Conservation (phyloP, 2,797 vertebrate genomes). For the Sebastes hubbsi region DNA sequence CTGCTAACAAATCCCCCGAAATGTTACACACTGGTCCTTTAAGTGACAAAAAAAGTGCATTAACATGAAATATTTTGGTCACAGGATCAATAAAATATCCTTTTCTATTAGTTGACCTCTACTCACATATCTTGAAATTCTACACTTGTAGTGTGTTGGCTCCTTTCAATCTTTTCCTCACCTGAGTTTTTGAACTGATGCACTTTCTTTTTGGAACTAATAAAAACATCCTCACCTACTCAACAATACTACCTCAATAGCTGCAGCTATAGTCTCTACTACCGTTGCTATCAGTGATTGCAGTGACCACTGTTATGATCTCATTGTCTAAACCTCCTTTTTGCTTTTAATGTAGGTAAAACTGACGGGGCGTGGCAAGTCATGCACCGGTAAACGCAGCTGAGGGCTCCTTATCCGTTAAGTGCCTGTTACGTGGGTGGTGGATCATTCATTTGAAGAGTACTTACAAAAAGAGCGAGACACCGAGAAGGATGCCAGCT, state of each 20-base stretch:
- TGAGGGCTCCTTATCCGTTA: slow-evolving; percentile 36
- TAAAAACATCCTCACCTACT: background rate
- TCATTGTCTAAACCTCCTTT: slow-evolving; percentile 7
- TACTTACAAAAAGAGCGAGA: background rate
- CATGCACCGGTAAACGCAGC: slow-evolving; percentile 45
- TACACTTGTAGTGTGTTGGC: background rate
- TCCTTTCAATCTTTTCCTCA: background rate
- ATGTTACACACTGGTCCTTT: too few species aligned
- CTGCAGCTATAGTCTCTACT: background rate
- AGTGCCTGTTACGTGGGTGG: slow-evolving; percentile 50
- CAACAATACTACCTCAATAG: background rate
- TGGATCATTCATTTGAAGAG: slow-evolving; percentile 39
- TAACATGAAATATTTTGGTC: background rate
- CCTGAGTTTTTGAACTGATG: background rate
- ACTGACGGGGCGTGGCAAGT: slow-evolving; percentile 42
- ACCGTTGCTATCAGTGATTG: background rate
- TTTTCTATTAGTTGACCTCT: background rate
- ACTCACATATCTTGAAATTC: background rate
- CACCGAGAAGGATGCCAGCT: slow-evolving; percentile 37
- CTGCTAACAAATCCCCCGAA: too few species aligned
- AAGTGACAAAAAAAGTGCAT: background rate
- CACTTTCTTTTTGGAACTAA: background rate
- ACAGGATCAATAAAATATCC: background rate
- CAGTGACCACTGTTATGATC: slow-evolving; percentile 4
- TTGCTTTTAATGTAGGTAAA: slow-evolving; percentile 30